Conservation (phyloP, 2,888 invertebrate species). For the Galeopsomyia nigrocyanea region DNA sequence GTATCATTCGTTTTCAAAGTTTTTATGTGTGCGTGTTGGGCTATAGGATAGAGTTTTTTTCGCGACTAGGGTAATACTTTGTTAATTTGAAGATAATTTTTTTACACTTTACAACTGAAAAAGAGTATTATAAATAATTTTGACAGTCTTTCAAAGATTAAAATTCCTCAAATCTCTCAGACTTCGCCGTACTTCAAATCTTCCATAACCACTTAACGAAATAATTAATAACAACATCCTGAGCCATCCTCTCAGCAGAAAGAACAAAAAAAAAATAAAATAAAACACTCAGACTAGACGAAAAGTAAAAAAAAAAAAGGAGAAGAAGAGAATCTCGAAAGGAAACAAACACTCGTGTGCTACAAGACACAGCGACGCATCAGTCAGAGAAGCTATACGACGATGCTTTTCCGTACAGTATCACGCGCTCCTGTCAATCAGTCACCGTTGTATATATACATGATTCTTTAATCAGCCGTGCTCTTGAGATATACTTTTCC, state of each 20-base stretch:
- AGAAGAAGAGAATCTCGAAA: neutral
- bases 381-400: no score
- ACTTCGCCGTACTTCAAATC: no score
- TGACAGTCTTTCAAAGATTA: no score
- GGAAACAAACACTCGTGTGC: conserved; percentile 35
- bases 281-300: conserved; percentile 1
- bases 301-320: neutral
- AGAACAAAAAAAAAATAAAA: conserved; percentile 17
- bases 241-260: no score
- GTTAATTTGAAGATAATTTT: no score
- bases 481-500: neutral
- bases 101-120: no score
- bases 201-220: no score
- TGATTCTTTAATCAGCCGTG: conserved; percentile 41
- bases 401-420: no score
- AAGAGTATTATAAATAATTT: no score
- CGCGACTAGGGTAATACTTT: neutral
- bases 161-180: no score
- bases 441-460: conserved; percentile 27
- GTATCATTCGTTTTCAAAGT: neutral
- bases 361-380: neutral
- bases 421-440: conserved; percentile 33
- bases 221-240: no score
- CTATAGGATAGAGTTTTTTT: neutral
- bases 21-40: neutral